phyloP scores from a whole-genome alignment of 2,888 invertebrate species.

The Platycheirus rosarum region DNA sequence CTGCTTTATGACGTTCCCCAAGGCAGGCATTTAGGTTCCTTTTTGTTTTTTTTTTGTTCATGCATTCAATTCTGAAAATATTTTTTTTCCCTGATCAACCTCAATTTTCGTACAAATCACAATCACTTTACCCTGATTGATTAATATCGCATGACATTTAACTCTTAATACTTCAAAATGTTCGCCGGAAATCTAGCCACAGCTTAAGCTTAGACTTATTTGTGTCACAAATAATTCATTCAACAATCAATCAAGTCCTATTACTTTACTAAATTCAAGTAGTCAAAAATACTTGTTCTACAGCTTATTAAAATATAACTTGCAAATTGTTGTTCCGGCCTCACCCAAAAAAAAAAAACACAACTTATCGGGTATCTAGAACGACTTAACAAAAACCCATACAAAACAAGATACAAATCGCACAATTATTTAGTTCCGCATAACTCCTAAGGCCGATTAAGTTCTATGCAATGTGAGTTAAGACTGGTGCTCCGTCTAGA shows the following conservation, averaged over 20 bases:
- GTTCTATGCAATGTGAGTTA: conserved; percentile 12
- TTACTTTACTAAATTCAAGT: neutral
- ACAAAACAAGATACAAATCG: conserved; percentile 44
- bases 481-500: conserved; percentile 13
- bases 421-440: conserved; percentile 65
- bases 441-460: conserved; percentile 56
- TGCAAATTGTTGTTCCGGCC: conserved; percentile 12
- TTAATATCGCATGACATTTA: no score
- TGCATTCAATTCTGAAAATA: no score
- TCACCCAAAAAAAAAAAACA: conserved; percentile 25
- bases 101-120: no score
- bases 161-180: no score
- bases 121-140: no score
- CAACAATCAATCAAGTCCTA: neutral
- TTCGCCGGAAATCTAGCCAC: no score
- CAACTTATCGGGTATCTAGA: conserved; percentile 28
- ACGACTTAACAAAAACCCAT: conserved; percentile 25
- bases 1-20: no score
- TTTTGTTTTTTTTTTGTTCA: no score
- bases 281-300: neutral
- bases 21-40: no score
- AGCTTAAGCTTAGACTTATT: no score
- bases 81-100: no score
- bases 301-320: neutral
- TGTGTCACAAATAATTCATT: neutral